Evolutionary conservation across 2,888 invertebrate species (phyloP), one percentile per base, ranked within the genome.

Genomic region (Campaea margaritaria): DNA sequence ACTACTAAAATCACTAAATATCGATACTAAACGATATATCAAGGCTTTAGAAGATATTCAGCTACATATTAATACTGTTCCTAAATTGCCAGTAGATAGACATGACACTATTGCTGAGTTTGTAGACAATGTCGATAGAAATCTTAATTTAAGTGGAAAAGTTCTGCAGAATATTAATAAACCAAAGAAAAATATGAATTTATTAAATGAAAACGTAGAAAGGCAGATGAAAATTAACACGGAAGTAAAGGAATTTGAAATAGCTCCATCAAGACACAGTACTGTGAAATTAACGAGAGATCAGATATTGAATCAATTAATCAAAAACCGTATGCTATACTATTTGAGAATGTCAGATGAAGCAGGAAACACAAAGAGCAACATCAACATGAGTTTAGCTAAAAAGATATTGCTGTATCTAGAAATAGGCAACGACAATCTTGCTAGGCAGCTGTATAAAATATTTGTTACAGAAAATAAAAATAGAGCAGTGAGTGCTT

Each of bases 401-500:
- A 80, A 79, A 69, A 81, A 76, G 53, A 83, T 89, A 46, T 43
- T 88, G 1, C 51, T 65, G 7, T 79, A 83, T 62, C 72, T 91
- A 51, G 81, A 85, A n/a, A 69, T 41, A 27, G 88, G 87, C 0
- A 86, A 87, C 63, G 61, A 74, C 55, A 69, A 67, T 38, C 64
- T 90, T 11, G 91, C 90, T 0, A 81, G 80, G 57, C 86, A 91
- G 58, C 58, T 91, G 16, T 91, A 82, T 44, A 85, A 82, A 64
- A 68, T 85, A 15, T 82, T 91, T 49, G 62, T 81, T 0, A 62
- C 61, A 10, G 76, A 76, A 50, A 81, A 75, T 57, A 70, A 72
- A 44, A 64, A 47, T n/a, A 64, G 50, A 21, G 16, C 42, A 15
- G 27, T 28, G 5, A 56, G 12, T 10, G 38, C 38, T 65, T 50